phyloP scores from a whole-genome alignment of 2,113 vertebrate genomes.

The Lepus americanus region DNA sequence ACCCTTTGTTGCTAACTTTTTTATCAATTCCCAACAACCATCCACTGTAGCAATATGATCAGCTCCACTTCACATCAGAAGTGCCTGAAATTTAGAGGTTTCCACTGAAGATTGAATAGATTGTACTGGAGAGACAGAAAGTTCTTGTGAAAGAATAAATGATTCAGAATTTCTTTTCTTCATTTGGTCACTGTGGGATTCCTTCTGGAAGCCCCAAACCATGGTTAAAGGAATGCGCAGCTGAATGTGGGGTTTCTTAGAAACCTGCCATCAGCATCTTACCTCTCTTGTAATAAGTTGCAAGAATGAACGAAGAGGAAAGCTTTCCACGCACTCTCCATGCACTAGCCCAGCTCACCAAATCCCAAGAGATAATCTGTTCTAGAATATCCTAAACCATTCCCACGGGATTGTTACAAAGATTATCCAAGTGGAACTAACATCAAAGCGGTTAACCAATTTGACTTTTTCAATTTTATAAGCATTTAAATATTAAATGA shows the following conservation, averaged over 20 bases:
- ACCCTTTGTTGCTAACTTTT: not conserved
- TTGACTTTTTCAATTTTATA: not conserved
- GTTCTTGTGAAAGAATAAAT: slow-evolving; percentile 11
- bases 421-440: not conserved
- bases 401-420: not conserved
- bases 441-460: not conserved
- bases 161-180: not conserved
- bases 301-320: slow-evolving; percentile 46
- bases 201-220: not conserved
- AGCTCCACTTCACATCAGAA: not conserved
- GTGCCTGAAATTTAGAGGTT: not conserved
- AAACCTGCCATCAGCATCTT: not conserved
- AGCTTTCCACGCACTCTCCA: not conserved
- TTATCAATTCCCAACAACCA: not conserved
- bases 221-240: not conserved
- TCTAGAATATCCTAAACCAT: not conserved
- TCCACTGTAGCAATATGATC: not conserved
- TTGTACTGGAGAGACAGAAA: not conserved
- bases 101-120: not conserved
- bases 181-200: not conserved
- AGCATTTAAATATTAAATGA: slow-evolving; percentile 28
- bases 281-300: not conserved
- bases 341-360: not conserved
- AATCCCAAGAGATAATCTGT: not conserved
- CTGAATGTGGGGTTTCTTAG: not conserved